phyloP scores from a whole-genome alignment of 2,797 vertebrate species.

The Coluber constrictor region DNA sequence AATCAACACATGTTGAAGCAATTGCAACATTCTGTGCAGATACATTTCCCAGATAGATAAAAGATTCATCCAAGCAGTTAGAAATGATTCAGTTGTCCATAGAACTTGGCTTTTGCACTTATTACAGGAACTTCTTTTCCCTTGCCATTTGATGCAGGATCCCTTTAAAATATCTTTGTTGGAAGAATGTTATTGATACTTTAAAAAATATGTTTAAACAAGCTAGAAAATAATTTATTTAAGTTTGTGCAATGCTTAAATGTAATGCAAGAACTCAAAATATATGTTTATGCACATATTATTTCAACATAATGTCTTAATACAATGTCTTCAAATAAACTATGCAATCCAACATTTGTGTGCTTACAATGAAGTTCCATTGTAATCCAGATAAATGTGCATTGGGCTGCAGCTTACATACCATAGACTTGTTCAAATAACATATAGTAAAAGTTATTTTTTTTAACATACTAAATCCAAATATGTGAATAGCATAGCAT shows the following conservation, averaged over 20 bases:
- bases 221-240: not conserved
- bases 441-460: not conserved
- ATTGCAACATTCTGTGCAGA: slow-evolving; percentile 37
- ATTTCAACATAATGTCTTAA: not conserved
- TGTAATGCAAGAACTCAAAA: not conserved
- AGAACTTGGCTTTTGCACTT: slow-evolving; percentile 23
- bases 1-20: slow-evolving; percentile 30
- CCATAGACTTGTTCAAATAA: not conserved
- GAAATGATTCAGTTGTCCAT: slow-evolving; percentile 15
- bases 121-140: slow-evolving; percentile 25
- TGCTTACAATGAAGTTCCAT: not conserved
- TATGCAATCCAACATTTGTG: not conserved
- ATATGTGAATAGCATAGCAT: not conserved
- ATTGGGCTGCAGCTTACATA: not conserved
- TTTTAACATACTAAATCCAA: not conserved
- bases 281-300: not conserved
- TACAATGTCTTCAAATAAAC: not conserved
- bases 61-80: slow-evolving; percentile 26
- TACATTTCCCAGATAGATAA: slow-evolving; percentile 21
- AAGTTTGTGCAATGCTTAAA: not conserved
- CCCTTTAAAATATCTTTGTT: slow-evolving; percentile 27
- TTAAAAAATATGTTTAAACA: slow-evolving; percentile 17
- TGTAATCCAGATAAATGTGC: not conserved
- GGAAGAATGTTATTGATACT: slow-evolving; percentile 22
- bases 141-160: slow-evolving; percentile 11